Conservation (phyloP, 1,140 invertebrate genomes). For the Apis laboriosa region DNA sequence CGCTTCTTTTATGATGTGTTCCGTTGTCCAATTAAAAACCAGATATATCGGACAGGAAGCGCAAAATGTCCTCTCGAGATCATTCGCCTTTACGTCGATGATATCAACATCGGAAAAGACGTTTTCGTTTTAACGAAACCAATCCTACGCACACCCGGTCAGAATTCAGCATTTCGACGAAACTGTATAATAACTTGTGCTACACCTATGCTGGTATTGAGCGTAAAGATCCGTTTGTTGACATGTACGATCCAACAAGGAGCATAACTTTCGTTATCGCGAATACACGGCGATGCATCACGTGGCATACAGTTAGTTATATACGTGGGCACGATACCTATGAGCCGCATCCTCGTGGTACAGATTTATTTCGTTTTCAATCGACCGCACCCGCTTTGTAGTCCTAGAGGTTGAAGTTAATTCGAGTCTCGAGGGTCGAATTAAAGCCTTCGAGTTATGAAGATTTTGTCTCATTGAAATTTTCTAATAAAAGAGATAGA, state of each 20-base stretch:
- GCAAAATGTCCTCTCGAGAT: conserved; percentile 12
- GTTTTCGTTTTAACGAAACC: conserved; percentile 71
- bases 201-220: conserved; percentile 43
- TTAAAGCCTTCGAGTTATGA: too few species aligned
- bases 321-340: conserved; percentile 5
- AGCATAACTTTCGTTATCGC: conserved; percentile 72
- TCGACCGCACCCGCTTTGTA: not conserved
- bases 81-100: not conserved
- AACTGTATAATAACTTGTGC: conserved; percentile 69
- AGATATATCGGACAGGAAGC: conserved; percentile 27
- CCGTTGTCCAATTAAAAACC: conserved; percentile 43
- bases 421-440: too few species aligned
- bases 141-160: conserved; percentile 20
- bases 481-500: too few species aligned
- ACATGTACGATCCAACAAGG: conserved; percentile 68
- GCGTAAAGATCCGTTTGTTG: conserved; percentile 60
- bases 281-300: conserved; percentile 71
- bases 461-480: too few species aligned
- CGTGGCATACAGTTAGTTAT: conserved; percentile 5
- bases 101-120: conserved; percentile 53
- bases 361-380: conserved; percentile 26
- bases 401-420: too few species aligned
- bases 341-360: not conserved
- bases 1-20: conserved; percentile 33
- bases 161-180: conserved; percentile 39